Base-by-base conservation (phyloP, 2,888 invertebrate genomes). In the Loripinus fragilis region DNA sequence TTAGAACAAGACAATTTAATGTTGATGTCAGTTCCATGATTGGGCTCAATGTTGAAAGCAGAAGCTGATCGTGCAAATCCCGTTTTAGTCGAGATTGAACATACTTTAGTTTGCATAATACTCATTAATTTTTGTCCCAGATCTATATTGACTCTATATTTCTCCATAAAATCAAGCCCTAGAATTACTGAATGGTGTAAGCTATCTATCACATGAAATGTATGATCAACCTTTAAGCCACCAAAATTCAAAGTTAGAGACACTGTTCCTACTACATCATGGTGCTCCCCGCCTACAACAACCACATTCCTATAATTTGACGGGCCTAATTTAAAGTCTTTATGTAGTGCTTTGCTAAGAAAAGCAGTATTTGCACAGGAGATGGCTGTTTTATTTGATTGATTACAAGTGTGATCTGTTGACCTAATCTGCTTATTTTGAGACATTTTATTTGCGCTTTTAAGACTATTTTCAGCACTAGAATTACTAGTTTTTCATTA, bases 141-240 rank as follows among this genome's bases (percentile, higher is more conserved):
- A 50, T 83, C 67, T 45, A 80, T 35, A 15, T 52, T 70, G 7
- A 74, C 77, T 30, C 74, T 69, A 52, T 72, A 52, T 64, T 48
- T 65, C 23, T 66, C 38, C 66, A 80, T 60, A 50, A 83, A 80
- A 64, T 83, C 80, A 33, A 72, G 33, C 12, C 83, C 83, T 33
- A 80, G n/a, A 20, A 80, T 78, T 8, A 83, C 41, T 17, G 77
- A 70, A 38, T 83, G 78, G 35, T 83, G 79, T 15, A 83, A 45
- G 41, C 71, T 71, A 66, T 79, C 73, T 50, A 83, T 64, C 17
- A 83, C 71, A 76, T 75, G 68, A 38, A 83, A 77, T 20, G 60
- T 25, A 25, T 74, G 38, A 45, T 42, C 17, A 55, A 64, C 50
- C 0, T 20, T 38, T 17, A 42, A 10, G 15, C 72, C 74, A 35